phyloP scores from a whole-genome alignment of 2,113 vertebrate genomes.

The Notechis scutatus region DNA sequence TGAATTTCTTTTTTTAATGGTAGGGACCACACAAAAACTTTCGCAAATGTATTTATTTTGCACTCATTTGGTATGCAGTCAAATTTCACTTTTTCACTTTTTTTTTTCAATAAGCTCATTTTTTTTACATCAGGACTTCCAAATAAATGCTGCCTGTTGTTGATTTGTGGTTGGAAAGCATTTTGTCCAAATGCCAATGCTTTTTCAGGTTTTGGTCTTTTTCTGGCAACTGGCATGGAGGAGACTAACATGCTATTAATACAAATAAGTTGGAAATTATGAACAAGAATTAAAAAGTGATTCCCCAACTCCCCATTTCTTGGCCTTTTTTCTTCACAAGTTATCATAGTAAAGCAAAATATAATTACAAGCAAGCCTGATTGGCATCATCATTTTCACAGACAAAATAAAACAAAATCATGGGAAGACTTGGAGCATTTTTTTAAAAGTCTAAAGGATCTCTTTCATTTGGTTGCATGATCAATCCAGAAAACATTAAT shows the following conservation, averaged over 20 bases:
- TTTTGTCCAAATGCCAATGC: constrained; percentile 1
- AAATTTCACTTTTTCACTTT: constrained; percentile 6
- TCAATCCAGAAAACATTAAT: not conserved
- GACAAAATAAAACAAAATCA: not conserved
- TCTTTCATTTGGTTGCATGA: not conserved
- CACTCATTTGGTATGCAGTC: constrained; percentile 22
- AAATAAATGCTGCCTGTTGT: not conserved
- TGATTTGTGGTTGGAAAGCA: not conserved
- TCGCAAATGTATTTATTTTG: constrained; percentile 4
- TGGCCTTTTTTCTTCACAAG: not conserved
- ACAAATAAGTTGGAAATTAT: not conserved
- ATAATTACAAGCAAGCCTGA: not conserved
- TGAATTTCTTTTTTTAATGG: constrained; percentile 6
- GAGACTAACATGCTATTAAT: not conserved
- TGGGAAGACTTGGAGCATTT: not conserved
- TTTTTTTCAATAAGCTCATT: not conserved
- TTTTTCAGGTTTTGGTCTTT: not conserved
- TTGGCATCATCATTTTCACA: not conserved
- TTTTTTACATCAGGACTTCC: constrained; percentile 13
- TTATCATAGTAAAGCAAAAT: not conserved
- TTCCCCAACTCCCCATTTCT: not conserved
- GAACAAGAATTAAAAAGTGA: not conserved
- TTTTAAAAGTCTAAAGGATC: not conserved
- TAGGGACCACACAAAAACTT: constrained; percentile 43
- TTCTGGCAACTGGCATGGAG: not conserved